A percentile compares a stretch with the other conserved stretches of the same genome.
Evolutionary conservation across 1,140 invertebrate genomes (phyloP).

Genomic region (Cepaea nemoralis): DNA sequence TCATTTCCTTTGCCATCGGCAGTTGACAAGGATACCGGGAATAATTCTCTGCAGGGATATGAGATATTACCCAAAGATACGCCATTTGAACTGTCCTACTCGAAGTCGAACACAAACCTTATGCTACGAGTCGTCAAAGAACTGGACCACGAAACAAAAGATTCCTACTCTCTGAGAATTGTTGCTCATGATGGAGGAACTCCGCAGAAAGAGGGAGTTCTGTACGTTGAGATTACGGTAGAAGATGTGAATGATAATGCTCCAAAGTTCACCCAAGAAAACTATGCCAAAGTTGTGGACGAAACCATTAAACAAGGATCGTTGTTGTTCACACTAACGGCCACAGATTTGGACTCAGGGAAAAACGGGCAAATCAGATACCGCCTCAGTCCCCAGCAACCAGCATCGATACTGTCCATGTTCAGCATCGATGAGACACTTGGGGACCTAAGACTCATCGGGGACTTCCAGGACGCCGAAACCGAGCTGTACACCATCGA

Average conservation of each 20-base stretch:
- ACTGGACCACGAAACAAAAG: slow-evolving; percentile 57
- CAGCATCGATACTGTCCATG: slow-evolving; percentile 68
- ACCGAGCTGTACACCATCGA: slow-evolving; percentile 51
- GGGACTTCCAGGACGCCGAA: slow-evolving; percentile 52
- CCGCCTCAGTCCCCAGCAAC: slow-evolving; percentile 74
- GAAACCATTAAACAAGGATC: slow-evolving; percentile 77
- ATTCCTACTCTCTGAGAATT: slow-evolving; percentile 54
- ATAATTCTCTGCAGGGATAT: slow-evolving; percentile 56
- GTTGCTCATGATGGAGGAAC: slow-evolving; percentile 64
- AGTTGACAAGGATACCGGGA: slow-evolving; percentile 59
- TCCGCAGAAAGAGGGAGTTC: slow-evolving; percentile 71
- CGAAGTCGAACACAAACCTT: slow-evolving; percentile 55
- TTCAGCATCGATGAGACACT: slow-evolving; percentile 54
- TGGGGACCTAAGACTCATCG: slow-evolving; percentile 54
- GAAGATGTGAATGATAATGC: slow-evolving; percentile 75
- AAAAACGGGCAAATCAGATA: slow-evolving; percentile 95
- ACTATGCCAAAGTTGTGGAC: slow-evolving; percentile 89
- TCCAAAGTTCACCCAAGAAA: slow-evolving; percentile 54
- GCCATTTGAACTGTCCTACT: slow-evolving; percentile 55
- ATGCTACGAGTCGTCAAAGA: slow-evolving; percentile 52
- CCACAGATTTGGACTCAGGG: slow-evolving; percentile 94
- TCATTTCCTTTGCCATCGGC: slow-evolving; percentile 59
- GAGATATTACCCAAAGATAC: slow-evolving; percentile 49
- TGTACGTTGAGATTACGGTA: slow-evolving; percentile 55
- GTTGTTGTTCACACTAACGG: slow-evolving; percentile 89